phyloP scores from a whole-genome alignment of 2,888 invertebrate species.

The Liopterus haemorrhoidalis region DNA sequence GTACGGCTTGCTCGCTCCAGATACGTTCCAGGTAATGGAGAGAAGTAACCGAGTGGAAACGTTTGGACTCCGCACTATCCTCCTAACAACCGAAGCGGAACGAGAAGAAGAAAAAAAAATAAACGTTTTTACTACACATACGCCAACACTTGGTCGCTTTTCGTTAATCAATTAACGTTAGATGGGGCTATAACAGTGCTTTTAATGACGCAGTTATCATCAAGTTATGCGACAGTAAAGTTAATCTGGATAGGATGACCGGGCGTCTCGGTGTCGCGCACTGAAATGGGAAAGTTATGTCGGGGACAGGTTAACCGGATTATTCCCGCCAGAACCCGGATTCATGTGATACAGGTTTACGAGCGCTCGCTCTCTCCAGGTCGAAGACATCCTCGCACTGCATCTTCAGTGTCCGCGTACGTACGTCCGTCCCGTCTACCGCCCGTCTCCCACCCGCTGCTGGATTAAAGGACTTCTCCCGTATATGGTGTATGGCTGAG shows the following conservation, averaged over 20 bases:
- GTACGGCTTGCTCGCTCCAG: conserved; percentile 6
- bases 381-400: conserved; percentile 1
- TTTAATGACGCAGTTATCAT: conserved; percentile 43
- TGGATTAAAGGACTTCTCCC: too few species aligned
- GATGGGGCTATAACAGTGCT: conserved; percentile 37
- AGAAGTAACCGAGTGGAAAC: conserved; percentile 15
- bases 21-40: conserved; percentile 14
- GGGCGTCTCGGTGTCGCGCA: conserved; percentile 22
- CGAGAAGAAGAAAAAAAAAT: conserved; percentile 1
- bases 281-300: conserved; percentile 47
- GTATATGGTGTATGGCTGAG: too few species aligned
- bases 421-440: background rate
- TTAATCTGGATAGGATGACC: conserved; percentile 19
- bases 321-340: conserved; percentile 35
- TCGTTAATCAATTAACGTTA: conserved; percentile 41
- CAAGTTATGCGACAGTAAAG: conserved; percentile 30
- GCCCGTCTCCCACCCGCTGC: background rate
- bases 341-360: conserved; percentile 10
- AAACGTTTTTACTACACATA: background rate
- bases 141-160: conserved; percentile 37
- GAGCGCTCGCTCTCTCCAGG: background rate
- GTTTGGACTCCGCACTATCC: too few species aligned
- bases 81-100: conserved; percentile 2
- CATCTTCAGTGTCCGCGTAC: background rate
- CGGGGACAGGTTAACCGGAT: conserved; percentile 45